Evolutionary conservation across 2,888 invertebrate genomes (phyloP).

Genomic region (Cantharis lateralis): DNA sequence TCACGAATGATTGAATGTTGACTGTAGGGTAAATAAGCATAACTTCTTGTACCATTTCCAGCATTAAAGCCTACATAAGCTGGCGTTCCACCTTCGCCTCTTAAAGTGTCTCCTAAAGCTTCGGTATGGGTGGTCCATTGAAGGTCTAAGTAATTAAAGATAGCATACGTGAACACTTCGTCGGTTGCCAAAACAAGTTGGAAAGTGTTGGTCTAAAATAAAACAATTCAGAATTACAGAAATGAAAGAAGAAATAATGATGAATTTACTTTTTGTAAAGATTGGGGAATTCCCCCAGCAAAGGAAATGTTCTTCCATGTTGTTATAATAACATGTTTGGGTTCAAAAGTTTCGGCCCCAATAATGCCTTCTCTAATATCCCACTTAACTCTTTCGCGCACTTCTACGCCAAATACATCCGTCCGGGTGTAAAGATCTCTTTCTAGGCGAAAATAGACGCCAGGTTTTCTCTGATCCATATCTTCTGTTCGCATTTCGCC

Average conservation of each 20-base stretch:
- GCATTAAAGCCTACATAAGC: constrained; percentile 96
- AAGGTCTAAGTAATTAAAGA: constrained; percentile 91
- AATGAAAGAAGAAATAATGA: not conserved
- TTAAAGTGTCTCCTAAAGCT: constrained; percentile 86
- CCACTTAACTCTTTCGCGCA: constrained; percentile 84
- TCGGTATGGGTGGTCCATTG: constrained; percentile 92
- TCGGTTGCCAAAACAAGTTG: constrained; percentile 93
- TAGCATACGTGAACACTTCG: constrained; percentile 91
- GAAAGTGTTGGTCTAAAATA: constrained; percentile 85
- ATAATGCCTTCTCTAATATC: constrained; percentile 89
- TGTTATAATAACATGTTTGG: constrained; percentile 86
- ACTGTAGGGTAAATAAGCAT: constrained; percentile 88
- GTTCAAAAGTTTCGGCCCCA: constrained; percentile 87
- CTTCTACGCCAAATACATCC: constrained; percentile 84
- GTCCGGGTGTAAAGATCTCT: constrained; percentile 72
- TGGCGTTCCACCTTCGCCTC: constrained; percentile 84
- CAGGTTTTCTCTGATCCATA: constrained; percentile 75
- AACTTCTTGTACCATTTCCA: constrained; percentile 89
- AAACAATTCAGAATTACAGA: not conserved
- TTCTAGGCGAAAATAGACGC: constrained; percentile 80
- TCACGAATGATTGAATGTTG: constrained; percentile 84
- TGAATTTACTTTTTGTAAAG: constrained; percentile 67
- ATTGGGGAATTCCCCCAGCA: constrained; percentile 82
- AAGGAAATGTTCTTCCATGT: constrained; percentile 98
- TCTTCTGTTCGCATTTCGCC: constrained; percentile 75